These are phyloP conservation scores for Coleophora flavipennella DNA, from an alignment of 2,888 invertebrate genomes.

Conservation along the genomic window DNA sequence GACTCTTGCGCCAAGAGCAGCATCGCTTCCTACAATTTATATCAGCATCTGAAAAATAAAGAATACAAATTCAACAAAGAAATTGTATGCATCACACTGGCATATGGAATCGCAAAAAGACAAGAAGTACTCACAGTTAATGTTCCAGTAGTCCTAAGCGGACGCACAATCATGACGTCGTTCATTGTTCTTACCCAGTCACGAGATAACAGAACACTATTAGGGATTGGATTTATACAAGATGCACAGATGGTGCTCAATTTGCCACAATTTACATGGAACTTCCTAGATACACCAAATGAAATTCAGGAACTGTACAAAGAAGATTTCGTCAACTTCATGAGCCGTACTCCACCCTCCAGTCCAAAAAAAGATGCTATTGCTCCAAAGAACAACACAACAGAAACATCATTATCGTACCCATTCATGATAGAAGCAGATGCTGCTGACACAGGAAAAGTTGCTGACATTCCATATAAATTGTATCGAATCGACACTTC, in stretches of 20 bases:
- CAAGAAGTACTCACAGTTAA: background rate
- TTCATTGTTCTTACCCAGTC: background rate
- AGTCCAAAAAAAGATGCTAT: too few species aligned
- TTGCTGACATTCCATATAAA: background rate
- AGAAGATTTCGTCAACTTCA: conserved; percentile 5
- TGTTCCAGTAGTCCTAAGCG: background rate
- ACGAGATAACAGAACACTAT: conserved; percentile 5
- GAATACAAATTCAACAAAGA: conserved; percentile 4
- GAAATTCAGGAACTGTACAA: conserved; percentile 10
- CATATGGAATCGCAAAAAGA: background rate
- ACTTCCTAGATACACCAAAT: conserved; percentile 7
- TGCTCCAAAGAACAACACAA: too few species aligned
- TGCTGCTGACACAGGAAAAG: too few species aligned
- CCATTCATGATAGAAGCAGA: background rate
- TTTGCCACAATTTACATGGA: conserved; percentile 14
- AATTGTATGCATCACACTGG: background rate
- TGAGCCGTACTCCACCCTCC: too few species aligned
- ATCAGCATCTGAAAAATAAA: conserved; percentile 1
- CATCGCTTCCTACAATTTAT: conserved; percentile 11
- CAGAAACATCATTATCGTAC: background rate
- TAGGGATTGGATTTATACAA: conserved; percentile 15
- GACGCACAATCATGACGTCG: background rate
- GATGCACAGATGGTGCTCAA: conserved; percentile 16
- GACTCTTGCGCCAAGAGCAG: conserved; percentile 13
- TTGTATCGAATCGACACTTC: background rate